Evolutionary conservation across 2,113 vertebrate species (phyloP).

Genomic region (Hydropotes inermis): DNA sequence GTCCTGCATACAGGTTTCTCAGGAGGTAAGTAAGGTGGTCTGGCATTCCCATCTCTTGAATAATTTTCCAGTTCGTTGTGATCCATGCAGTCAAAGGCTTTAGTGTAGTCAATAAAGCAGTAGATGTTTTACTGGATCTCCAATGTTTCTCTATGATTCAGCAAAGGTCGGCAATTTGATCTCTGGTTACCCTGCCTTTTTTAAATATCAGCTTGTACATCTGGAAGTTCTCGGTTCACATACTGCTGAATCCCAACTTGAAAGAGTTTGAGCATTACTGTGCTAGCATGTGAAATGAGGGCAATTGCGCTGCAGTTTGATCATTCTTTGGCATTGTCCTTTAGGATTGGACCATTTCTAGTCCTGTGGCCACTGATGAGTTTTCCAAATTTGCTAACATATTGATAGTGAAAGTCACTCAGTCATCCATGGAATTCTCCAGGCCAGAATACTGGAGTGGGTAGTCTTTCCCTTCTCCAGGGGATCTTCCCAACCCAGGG

Average conservation of each 20-base stretch:
- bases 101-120: neutral
- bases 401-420: neutral
- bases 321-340: neutral
- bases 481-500: neutral
- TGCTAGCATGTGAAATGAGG: neutral
- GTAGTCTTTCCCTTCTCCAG: neutral
- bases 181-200: neutral
- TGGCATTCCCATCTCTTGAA: neutral
- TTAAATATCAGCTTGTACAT: neutral
- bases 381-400: neutral
- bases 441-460: neutral
- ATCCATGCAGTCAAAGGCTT: neutral
- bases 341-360: neutral
- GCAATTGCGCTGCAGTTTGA: rapidly evolving
- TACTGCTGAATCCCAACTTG: neutral
- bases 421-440: neutral
- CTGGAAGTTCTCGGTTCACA: neutral
- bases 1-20: neutral
- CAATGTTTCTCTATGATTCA: neutral
- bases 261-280: neutral
- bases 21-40: neutral
- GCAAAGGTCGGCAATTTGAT: neutral
- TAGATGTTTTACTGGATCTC: neutral
- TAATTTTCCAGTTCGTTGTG: neutral
- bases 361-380: neutral